Conservation (phyloP, 1,140 invertebrate genomes). For the Heliothis subflexa region DNA sequence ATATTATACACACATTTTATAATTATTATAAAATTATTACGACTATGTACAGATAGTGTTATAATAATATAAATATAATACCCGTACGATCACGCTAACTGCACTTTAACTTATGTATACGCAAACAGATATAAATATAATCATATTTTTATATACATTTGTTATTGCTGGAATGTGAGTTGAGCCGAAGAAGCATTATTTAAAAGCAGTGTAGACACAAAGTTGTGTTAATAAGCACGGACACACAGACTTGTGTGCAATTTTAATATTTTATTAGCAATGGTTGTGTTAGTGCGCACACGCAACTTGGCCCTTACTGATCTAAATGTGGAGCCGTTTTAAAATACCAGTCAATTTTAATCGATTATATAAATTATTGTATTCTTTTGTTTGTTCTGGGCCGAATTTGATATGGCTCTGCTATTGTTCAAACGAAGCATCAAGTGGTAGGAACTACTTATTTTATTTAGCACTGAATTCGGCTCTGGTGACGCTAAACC, state of each 20-base stretch:
- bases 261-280: conserved; percentile 72
- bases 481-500: conserved; percentile 14
- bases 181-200: neutral
- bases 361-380: conserved; percentile 19
- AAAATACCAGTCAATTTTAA: conserved; percentile 52
- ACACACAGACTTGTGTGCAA: conserved; percentile 68
- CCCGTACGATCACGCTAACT: conserved; percentile 19
- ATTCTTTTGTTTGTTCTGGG: neutral
- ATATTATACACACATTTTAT: conserved; percentile 34
- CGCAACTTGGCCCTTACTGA: conserved; percentile 53
- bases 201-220: conserved; percentile 27
- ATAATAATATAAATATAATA: neutral
- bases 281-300: conserved; percentile 72
- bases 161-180: conserved; percentile 21
- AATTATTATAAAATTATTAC: conserved; percentile 26
- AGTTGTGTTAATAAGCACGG: conserved; percentile 10
- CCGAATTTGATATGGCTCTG: neutral
- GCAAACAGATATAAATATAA: conserved; percentile 42
- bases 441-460: neutral
- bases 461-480: neutral
- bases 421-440: neutral
- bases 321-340: conserved; percentile 48
- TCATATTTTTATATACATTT: conserved; percentile 43
- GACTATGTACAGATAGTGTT: conserved; percentile 22
- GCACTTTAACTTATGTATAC: conserved; percentile 39